phyloP scores from a whole-genome alignment of 2,797 vertebrate genomes.

The Esox masquinongy region DNA sequence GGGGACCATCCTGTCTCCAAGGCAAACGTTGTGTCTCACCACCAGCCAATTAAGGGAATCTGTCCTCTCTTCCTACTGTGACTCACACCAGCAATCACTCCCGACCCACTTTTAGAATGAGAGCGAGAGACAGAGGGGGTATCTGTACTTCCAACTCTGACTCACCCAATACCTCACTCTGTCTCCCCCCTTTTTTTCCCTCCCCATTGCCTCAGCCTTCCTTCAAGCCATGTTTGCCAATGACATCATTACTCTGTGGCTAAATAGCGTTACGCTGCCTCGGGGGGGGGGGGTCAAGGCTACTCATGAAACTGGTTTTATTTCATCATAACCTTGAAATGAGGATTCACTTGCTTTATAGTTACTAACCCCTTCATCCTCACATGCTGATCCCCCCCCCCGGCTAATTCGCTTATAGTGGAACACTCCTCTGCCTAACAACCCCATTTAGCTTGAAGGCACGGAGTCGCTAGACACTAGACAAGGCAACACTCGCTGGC shows the following conservation, averaged over 20 bases:
- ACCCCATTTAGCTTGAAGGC: too few species aligned
- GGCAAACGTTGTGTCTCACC: slow-evolving; percentile 6
- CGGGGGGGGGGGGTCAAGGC: too few species aligned
- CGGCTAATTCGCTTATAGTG: too few species aligned
- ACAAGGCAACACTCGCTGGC: too few species aligned
- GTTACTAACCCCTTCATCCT: neutral
- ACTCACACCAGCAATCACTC: neutral
- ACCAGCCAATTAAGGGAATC: neutral
- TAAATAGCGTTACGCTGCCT: too few species aligned
- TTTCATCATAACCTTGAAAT: too few species aligned
- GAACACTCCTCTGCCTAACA: too few species aligned
- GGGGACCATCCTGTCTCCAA: slow-evolving; percentile 5
- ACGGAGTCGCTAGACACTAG: too few species aligned
- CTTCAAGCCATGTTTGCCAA: neutral
- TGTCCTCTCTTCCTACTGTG: slow-evolving; percentile 15
- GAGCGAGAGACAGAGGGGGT: neutral
- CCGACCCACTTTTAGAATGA: neutral
- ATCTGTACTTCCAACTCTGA: neutral
- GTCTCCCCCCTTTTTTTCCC: neutral
- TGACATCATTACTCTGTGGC: neutral
- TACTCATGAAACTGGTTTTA: too few species aligned
- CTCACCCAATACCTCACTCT: neutral
- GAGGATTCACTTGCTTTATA: too few species aligned
- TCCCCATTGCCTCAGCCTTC: neutral
- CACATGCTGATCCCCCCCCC: neutral